phyloP scores from a whole-genome alignment of 2,888 invertebrate species.

The Athalia circularis region DNA sequence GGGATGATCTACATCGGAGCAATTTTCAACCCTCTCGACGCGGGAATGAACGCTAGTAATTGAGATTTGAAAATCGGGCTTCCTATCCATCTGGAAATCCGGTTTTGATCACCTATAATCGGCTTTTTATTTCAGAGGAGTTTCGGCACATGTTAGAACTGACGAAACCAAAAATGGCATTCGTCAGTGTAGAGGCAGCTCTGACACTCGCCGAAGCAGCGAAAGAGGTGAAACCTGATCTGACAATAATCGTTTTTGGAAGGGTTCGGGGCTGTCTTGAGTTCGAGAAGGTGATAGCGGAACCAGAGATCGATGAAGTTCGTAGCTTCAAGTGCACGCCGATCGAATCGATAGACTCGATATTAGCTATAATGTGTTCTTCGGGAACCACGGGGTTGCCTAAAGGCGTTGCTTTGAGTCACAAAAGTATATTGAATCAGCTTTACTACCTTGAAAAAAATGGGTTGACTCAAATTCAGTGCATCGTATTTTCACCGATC shows the following conservation, averaged over 20 bases:
- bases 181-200: constrained; percentile 46
- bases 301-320: constrained; percentile 23
- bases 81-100: background rate
- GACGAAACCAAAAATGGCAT: constrained; percentile 53
- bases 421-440: constrained; percentile 52
- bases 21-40: constrained; percentile 62
- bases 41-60: constrained; percentile 1
- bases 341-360: constrained; percentile 49
- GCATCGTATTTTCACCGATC: constrained; percentile 50
- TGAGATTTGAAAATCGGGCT: constrained; percentile 7
- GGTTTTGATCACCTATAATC: background rate
- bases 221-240: constrained; percentile 42
- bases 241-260: constrained; percentile 52
- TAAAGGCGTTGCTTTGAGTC: constrained; percentile 63
- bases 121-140: constrained; percentile 18
- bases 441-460: background rate
- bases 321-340: constrained; percentile 51
- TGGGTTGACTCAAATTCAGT: background rate
- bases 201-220: constrained; percentile 40
- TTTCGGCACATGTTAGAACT: constrained; percentile 16
- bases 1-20: constrained; percentile 61
- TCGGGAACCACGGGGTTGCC: constrained; percentile 68
- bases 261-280: constrained; percentile 32
- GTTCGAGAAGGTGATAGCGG: background rate
- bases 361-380: constrained; percentile 62